These are phyloP conservation scores for Drosophila ustulata DNA, from an alignment of 2,888 invertebrate genomes.

Conservation along the genomic window DNA sequence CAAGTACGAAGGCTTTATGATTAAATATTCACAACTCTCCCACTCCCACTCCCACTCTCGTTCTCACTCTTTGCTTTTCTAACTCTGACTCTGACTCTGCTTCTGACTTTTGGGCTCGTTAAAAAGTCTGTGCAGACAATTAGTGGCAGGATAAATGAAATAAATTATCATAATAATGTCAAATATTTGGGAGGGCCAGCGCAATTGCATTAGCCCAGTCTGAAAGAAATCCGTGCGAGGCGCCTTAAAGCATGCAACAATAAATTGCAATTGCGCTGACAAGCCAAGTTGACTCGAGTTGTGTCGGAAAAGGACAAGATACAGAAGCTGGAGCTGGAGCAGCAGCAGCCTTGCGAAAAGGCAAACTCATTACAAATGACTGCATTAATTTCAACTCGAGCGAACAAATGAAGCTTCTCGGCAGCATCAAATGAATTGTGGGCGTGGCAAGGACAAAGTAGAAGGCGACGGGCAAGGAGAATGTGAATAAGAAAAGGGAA, in stretches of 20 bases:
- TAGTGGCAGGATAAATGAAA: constrained; percentile 60
- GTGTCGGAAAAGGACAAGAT: not conserved
- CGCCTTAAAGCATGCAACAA: constrained; percentile 63
- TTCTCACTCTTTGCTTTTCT: not conserved
- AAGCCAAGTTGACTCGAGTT: constrained; percentile 16
- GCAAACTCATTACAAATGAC: constrained; percentile 81
- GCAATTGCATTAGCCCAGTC: constrained; percentile 44
- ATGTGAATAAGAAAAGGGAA: constrained; percentile 9
- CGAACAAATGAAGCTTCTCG: constrained; percentile 65
- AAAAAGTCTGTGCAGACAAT: constrained; percentile 53
- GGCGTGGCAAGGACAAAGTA: constrained; percentile 17
- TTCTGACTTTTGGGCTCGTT: not conserved
- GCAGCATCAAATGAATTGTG: constrained; percentile 43
- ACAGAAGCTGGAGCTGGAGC: constrained; percentile 5
- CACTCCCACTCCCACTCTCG: not conserved
- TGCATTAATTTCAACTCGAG: constrained; percentile 78
- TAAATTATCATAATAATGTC: constrained; percentile 70
- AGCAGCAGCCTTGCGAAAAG: constrained; percentile 34
- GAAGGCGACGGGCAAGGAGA: not conserved
- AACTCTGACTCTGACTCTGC: not conserved
- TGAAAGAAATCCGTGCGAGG: constrained; percentile 22
- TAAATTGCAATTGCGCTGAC: constrained; percentile 66
- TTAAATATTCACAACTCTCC: constrained; percentile 40
- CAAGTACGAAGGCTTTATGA: constrained; percentile 11
- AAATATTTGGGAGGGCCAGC: constrained; percentile 53